phyloP scores from a whole-genome alignment of 1,140 invertebrate genomes.

The Melanaphis sacchari region DNA sequence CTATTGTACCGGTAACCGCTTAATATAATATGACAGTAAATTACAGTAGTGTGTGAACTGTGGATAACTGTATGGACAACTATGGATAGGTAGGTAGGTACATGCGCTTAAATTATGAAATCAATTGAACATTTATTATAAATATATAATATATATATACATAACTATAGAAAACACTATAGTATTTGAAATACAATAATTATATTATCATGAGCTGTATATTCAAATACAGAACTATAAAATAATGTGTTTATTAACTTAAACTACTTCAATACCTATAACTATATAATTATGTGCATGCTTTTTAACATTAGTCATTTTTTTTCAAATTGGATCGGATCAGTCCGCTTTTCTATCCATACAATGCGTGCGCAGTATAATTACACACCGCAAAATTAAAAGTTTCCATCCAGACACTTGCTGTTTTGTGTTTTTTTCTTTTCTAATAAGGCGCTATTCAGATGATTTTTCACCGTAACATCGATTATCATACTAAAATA shows the following conservation, averaged over 20 bases:
- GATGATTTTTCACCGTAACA: not conserved
- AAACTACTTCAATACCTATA: not conserved
- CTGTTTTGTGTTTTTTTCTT: not conserved
- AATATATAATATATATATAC: not conserved
- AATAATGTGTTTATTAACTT: not conserved
- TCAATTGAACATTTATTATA: not conserved
- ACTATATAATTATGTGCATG: not conserved
- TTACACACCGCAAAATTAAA: not conserved
- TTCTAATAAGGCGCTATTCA: not conserved
- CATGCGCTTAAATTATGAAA: not conserved
- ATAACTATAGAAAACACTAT: slow-evolving; percentile 1
- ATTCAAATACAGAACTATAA: slow-evolving; percentile 46
- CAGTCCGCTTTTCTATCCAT: not conserved
- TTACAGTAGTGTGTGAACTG: not conserved
- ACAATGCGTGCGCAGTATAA: not conserved
- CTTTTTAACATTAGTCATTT: not conserved
- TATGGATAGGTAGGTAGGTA: not conserved
- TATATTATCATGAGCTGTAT: slow-evolving; percentile 53
- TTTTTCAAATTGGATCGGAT: not conserved
- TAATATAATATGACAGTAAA: no score
- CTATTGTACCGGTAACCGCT: not conserved
- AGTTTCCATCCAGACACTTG: not conserved
- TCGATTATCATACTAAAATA: not conserved
- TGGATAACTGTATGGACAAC: not conserved
- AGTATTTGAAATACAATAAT: slow-evolving; percentile 54